Evolutionary conservation across 2,888 invertebrate genomes (phyloP).

Genomic region (Tenthredo amoena): DNA sequence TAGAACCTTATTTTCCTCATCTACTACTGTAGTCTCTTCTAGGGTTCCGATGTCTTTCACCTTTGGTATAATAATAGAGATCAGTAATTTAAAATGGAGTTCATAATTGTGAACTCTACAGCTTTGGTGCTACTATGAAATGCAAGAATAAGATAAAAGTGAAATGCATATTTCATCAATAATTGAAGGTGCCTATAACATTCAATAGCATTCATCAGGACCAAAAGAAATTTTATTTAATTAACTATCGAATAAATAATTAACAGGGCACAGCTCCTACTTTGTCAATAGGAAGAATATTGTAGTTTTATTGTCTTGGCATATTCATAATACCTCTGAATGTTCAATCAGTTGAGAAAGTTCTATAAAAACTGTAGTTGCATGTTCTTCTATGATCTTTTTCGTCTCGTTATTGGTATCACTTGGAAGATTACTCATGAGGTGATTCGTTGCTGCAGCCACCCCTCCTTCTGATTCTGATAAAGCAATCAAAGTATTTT

Average conservation of each 20-base stretch:
- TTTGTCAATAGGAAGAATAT: neutral
- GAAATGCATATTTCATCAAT: no score
- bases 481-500: constrained; percentile 16
- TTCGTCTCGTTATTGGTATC: constrained; percentile 39
- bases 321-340: neutral
- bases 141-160: neutral
- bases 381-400: constrained; percentile 26
- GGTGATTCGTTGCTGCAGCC: constrained; percentile 28
- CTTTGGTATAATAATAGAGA: neutral
- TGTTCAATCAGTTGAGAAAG: constrained; percentile 31
- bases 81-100: neutral
- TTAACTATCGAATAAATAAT: neutral
- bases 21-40: neutral
- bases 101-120: neutral
- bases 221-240: no score
- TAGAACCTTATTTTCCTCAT: neutral
- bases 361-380: constrained; percentile 11
- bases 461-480: neutral
- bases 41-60: neutral
- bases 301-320: neutral
- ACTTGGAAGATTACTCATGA: constrained; percentile 31
- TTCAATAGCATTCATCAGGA: no score
- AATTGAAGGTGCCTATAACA: no score
- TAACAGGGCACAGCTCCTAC: neutral
- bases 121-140: neutral